Percentiles rank a stretch among this genome's conserved stretches.
These are phyloP conservation scores for Amblyraja radiata DNA, from an alignment of 2,797 vertebrate species.

Conservation along the genomic window DNA sequence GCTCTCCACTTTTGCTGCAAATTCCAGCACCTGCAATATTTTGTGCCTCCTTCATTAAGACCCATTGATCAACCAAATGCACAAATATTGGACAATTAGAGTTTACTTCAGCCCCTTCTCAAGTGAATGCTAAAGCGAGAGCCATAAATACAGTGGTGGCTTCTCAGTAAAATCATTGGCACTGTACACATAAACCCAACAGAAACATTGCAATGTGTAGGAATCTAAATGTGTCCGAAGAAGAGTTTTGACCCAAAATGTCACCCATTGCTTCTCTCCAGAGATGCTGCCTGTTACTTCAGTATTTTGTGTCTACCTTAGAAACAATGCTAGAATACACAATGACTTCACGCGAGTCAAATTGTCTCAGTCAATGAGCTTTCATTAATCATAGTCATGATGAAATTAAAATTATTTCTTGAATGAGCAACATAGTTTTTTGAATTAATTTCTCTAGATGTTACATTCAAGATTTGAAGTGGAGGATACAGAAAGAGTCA, in stretches of 20 bases:
- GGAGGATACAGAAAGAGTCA: background rate
- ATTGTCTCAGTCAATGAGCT: background rate
- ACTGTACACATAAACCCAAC: background rate
- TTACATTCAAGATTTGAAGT: background rate
- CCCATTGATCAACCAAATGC: background rate
- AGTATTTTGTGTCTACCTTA: no score
- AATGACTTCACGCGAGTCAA: background rate
- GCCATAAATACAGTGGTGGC: background rate
- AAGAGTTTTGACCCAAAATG: no score
- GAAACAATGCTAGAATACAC: background rate
- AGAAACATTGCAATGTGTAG: background rate
- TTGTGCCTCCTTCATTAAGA: background rate
- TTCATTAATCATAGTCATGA: background rate
- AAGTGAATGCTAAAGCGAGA: background rate
- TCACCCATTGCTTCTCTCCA: no score
- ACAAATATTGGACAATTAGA: background rate
- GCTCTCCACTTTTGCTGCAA: no score
- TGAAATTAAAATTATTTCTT: background rate
- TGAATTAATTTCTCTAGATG: background rate
- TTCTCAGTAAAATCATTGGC: background rate
- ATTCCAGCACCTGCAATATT: no score
- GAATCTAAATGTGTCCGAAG: no score
- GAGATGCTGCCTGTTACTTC: no score
- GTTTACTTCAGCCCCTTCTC: background rate
- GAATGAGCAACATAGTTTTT: background rate